Base-by-base conservation (phyloP, 2,797 vertebrate species). In the Poecile montanus region DNA sequence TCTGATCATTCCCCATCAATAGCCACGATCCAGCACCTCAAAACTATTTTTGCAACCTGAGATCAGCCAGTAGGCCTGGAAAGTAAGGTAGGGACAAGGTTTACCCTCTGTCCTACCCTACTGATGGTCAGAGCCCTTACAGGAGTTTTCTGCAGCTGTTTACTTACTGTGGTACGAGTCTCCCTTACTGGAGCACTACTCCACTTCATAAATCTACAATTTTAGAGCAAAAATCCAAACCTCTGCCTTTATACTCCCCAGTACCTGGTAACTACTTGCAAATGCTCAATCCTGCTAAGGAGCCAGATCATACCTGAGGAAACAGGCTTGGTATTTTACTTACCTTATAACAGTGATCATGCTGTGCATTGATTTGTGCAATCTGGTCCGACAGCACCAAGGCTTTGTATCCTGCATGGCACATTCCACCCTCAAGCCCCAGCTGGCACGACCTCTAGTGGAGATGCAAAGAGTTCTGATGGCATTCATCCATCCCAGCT, bases 201-300 rank as follows among this genome's bases (percentile, higher is more conserved):
- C 34, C n/a, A 40, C 57, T 80, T 91, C 68, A 73, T 36, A 80
- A 72, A 80, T 16, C 16, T 73, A 13, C 15, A 32, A 13, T 71
- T 91, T 58, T 21, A 65, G n/a, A 88, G 54, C 32, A 70, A 73
- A 72, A 82, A 79, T 38, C 54, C 50, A 56, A 34, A 89, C 40
- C 27, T 18, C 30, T 19, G 13, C n/a, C 61, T 83, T 83, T 34
- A 65, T 2, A 1, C 30, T 85, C 70, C 54, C 34, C n/a, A 38
- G 47, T 53, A 61, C 75, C 61, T 15, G 56, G 53, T 75, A 83
- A 53, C 42, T 56, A 88, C 51, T 81, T 78, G 38, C 25, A 89
- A 93, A 85, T 84, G 73, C 62, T 91, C 91, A 80, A 62, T 75
- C 73, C 58, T 48, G 54, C 70, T 62, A 84, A 58, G 32, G 73